These are phyloP conservation scores for Leucophenga maculata DNA, from an alignment of 2,888 invertebrate species.

Conservation along the genomic window DNA sequence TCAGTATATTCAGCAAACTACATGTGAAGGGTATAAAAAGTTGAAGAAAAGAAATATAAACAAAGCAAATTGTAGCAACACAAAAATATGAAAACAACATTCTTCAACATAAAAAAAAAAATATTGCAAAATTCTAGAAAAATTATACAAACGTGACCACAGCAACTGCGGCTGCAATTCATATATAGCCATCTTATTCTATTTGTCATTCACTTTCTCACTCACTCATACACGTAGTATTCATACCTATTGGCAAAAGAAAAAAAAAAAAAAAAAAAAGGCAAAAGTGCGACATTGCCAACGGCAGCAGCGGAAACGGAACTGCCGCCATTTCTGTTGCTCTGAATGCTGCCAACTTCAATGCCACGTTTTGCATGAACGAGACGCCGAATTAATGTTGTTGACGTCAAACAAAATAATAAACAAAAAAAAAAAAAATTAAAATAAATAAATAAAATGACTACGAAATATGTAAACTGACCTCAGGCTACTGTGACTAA, in stretches of 20 bases:
- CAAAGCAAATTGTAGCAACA: conserved; percentile 34
- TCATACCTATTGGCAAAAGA: not conserved
- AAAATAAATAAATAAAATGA: conserved; percentile 34
- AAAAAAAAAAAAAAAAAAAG: too few species aligned
- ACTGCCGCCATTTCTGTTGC: not conserved
- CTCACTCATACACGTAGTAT: not conserved
- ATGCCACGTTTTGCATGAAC: conserved; percentile 20
- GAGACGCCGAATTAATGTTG: conserved; percentile 51
- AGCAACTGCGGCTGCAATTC: conserved; percentile 9
- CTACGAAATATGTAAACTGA: conserved; percentile 58
- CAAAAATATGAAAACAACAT: conserved; percentile 44
- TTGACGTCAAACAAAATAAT: not conserved
- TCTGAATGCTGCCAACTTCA: conserved; percentile 11
- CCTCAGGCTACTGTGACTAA: conserved; percentile 46
- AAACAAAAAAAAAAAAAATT: conserved; percentile 4
- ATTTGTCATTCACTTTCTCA: not conserved
- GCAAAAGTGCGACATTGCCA: conserved; percentile 19
- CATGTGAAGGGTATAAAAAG: conserved; percentile 46
- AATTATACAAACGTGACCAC: conserved; percentile 60
- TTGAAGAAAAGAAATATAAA: conserved; percentile 29
- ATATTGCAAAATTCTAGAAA: conserved; percentile 44
- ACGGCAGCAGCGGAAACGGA: conserved; percentile 22
- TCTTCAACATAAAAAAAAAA: conserved; percentile 58
- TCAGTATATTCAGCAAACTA: conserved; percentile 56
- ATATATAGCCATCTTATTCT: too few species aligned